A percentile compares a stretch with the other conserved stretches of the same genome.
phyloP scores from a whole-genome alignment of 2,888 invertebrate species.

The Periphyllus acericola region DNA sequence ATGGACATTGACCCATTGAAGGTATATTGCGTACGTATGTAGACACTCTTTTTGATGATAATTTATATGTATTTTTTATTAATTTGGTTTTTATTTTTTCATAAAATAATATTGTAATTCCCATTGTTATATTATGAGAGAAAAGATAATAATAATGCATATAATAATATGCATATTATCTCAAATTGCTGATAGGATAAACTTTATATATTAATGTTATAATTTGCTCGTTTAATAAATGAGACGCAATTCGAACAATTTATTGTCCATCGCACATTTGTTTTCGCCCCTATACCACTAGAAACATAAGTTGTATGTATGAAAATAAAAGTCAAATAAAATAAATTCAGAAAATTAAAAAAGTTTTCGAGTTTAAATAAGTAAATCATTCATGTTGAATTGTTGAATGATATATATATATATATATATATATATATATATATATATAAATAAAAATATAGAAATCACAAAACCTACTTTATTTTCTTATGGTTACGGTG shows the following conservation, averaged over 20 bases:
- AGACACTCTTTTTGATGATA: no score
- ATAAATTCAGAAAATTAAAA: slow-evolving; percentile 31
- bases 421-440: background rate
- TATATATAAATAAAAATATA: background rate
- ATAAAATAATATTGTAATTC: background rate
- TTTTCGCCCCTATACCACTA: background rate
- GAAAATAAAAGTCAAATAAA: slow-evolving; percentile 19
- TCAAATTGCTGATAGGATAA: slow-evolving; percentile 20
- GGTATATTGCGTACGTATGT: no score
- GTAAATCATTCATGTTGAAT: slow-evolving; percentile 27
- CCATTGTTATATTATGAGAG: background rate
- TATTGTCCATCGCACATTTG: background rate
- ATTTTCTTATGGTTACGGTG: background rate
- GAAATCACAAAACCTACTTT: slow-evolving; percentile 20
- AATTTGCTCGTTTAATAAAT: slow-evolving; percentile 20
- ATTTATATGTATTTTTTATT: no score
- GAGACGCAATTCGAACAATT: slow-evolving; percentile 9
- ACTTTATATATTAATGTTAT: slow-evolving; percentile 30
- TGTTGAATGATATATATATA: background rate
- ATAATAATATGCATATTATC: background rate
- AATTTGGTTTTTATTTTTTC: background rate
- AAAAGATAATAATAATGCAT: background rate
- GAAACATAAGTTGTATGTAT: background rate
- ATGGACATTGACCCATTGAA: no score
- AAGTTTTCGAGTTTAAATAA: slow-evolving; percentile 36